Evolutionary conservation across 2,113 vertebrate species (phyloP).

Genomic region (Echinops telfairi): DNA sequence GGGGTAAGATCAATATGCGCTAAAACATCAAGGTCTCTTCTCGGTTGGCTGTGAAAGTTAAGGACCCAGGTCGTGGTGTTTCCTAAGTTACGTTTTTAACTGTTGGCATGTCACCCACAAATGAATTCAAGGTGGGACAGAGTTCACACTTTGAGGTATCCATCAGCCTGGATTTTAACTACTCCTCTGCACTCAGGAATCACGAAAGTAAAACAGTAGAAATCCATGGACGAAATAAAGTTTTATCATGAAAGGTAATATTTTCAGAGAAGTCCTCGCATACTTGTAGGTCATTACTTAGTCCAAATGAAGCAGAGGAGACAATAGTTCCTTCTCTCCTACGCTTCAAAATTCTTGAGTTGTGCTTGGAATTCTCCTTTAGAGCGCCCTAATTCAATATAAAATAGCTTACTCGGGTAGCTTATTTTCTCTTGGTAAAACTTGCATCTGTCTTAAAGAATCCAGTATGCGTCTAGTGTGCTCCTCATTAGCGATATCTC

Average conservation of each 20-base stretch:
- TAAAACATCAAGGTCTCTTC: not conserved
- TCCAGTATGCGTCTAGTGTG: not conserved
- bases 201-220: not conserved
- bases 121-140: not conserved
- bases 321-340: not conserved
- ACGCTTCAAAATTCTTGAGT: not conserved
- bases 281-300: not conserved
- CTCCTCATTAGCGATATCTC: not conserved
- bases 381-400: not conserved
- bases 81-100: not conserved
- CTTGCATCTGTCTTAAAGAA: slow-evolving; percentile 2
- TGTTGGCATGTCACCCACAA: slow-evolving; percentile 18
- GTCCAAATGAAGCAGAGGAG: not conserved
- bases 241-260: not conserved
- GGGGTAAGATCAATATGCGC: slow-evolving; percentile 60
- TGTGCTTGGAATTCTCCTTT: not conserved
- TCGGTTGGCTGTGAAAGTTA: not conserved
- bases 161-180: not conserved
- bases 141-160: not conserved
- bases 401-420: not conserved
- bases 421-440: not conserved
- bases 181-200: not conserved
- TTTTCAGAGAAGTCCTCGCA: not conserved
- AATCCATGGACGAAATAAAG: not conserved
- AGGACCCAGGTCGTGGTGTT: not conserved